Conservation (phyloP, 2,888 invertebrate species). For the Ennomos fuscantarius region DNA sequence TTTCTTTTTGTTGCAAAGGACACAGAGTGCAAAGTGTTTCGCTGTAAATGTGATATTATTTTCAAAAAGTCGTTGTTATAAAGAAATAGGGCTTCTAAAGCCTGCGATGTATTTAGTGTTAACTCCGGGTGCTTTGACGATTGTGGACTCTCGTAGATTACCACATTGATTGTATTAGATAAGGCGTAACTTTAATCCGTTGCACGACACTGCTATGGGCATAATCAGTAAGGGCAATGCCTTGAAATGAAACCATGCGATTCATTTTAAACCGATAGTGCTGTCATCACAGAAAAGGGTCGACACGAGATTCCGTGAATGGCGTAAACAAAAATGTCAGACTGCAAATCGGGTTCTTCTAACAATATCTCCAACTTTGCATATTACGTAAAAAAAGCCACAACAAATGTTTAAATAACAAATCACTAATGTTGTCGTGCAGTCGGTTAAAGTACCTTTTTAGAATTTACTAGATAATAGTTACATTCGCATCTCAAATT, state of each 20-base stretch:
- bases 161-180: conserved; percentile 77
- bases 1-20: conserved; percentile 63
- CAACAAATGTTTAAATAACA: conserved; percentile 11
- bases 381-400: conserved; percentile 2
- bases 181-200: conserved; percentile 58
- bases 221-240: background rate
- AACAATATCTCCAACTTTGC: background rate
- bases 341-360: background rate
- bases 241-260: background rate
- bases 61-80: conserved; percentile 73
- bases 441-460: conserved; percentile 67
- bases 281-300: background rate
- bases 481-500: conserved; percentile 73
- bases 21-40: conserved; percentile 76
- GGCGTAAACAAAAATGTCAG: too few relatives aligned
- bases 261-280: background rate
- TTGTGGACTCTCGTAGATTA: conserved; percentile 83
- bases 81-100: conserved; percentile 75
- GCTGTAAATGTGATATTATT: conserved; percentile 83
- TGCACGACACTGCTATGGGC: conserved; percentile 43
- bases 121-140: conserved; percentile 85
- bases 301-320: too few relatives aligned
- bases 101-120: conserved; percentile 82
- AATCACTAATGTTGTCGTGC: conserved; percentile 44
- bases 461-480: conserved; percentile 80